Base-by-base conservation (phyloP, 2,113 vertebrate species). In the Muntiacus reevesi region DNA sequence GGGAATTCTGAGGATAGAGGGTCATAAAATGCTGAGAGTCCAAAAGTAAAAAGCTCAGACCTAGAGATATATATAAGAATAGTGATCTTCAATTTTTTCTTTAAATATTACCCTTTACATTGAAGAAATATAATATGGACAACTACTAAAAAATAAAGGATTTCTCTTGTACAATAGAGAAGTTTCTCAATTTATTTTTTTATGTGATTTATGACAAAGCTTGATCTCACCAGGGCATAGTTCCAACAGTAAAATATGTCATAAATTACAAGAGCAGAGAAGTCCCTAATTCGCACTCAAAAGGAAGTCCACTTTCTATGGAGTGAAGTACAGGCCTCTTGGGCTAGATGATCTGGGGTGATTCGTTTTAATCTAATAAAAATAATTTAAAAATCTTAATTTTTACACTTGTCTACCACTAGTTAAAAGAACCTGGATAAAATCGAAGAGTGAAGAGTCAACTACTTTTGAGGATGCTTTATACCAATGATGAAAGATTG, bases 101-200 rank as follows among this genome's bases (percentile, higher is more conserved):
- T 96, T 92, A 97, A 97, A 71, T 94, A 86, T 85, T 92, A 96
- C 28, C 82, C 28, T 87, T 92, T 96, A 85, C 82, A 55, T 78
- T 88, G 89, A 97, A 96, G 47, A 96, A 93, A 88, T 91, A 92
- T 79, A 95, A 94, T 76, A 89, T 59, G 16, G 43, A 91, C 36
- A 93, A 85, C 89, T 59, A 88, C 57, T 95, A 59, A 96, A 97
- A 97, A 71, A 40, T 78, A 92, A 94, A 96, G 67, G 83, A 86
- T 93, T 94, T 91, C 88, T 91, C 90, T 89, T 78, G 87, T 28
- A 27, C 83, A 92, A 62, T 74, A 87, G 62, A 96, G 55, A 96
- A 87, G 45, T 93, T 59, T 96, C 92, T 96, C 60, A 79, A 74
- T 96, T 97, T 97, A 95, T 93, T 95, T 92, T 94, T 97, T 96